Conservation (phyloP, 2,113 vertebrate genomes). For the Carassius carassius region DNA sequence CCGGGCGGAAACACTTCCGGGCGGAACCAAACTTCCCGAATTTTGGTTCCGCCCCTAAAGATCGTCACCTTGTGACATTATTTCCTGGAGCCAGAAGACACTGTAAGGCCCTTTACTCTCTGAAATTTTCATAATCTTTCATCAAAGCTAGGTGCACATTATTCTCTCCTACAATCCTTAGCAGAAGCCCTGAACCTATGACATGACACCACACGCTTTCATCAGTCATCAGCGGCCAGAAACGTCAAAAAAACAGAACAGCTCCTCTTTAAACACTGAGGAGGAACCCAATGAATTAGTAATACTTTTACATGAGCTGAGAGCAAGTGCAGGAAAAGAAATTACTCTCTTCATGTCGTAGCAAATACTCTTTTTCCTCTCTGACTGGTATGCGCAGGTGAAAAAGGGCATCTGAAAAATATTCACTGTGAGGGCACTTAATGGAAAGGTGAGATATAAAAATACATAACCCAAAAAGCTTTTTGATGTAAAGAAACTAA, state of each 20-base stretch:
- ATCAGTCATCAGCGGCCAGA: constrained; percentile 57
- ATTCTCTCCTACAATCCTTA: constrained; percentile 37
- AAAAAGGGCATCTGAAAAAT: constrained; percentile 88
- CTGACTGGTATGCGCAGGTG: constrained; percentile 67
- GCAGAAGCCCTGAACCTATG: constrained; percentile 39
- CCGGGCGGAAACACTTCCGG: no score
- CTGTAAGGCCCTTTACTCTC: constrained; percentile 40
- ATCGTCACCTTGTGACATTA: no score
- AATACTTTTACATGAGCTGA: constrained; percentile 67
- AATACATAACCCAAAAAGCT: constrained; percentile 82
- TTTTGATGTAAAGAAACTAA: constrained; percentile 98
- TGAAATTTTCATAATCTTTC: constrained; percentile 58
- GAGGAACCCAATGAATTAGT: constrained; percentile 67
- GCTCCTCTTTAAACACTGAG: constrained; percentile 65
- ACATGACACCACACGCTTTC: constrained; percentile 53
- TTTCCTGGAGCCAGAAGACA: constrained; percentile 43
- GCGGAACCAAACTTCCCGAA: no score
- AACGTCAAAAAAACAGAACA: constrained; percentile 55
- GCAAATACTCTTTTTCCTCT: constrained; percentile 71
- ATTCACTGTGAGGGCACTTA: constrained; percentile 92
- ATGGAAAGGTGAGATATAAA: constrained; percentile 78
- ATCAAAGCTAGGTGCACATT: constrained; percentile 52
- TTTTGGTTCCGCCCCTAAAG: no score
- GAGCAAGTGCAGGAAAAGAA: constrained; percentile 62
- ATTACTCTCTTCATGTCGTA: constrained; percentile 66